A percentile compares a stretch with the other conserved stretches of the same genome.
Conservation (phyloP, 2,113 vertebrate genomes). For the Turdus rufiventris region DNA sequence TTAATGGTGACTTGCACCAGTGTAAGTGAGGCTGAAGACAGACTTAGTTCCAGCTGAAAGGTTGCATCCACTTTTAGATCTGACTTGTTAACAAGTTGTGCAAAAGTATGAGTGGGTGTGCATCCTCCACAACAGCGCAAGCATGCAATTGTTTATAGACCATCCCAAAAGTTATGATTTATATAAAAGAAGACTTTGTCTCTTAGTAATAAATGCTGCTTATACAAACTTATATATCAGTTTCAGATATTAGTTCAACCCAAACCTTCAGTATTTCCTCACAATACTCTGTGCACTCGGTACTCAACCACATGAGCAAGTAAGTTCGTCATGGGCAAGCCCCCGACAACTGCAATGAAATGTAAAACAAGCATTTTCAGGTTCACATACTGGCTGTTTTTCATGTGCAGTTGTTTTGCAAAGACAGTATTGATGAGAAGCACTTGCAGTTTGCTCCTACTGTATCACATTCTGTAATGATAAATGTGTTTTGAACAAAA, state of each 20-base stretch:
- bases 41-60: background rate
- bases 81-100: background rate
- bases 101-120: rapidly evolving
- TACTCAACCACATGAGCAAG: background rate
- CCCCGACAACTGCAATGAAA: background rate
- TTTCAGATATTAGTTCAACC: background rate
- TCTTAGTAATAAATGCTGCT: background rate
- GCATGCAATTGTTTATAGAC: background rate
- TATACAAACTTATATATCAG: background rate
- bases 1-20: background rate
- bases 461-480: constrained; percentile 33
- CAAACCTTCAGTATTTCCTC: background rate
- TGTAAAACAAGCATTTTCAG: background rate
- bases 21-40: background rate
- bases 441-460: background rate
- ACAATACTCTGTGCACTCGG: rapidly evolving
- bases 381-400: background rate
- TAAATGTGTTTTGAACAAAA: constrained; percentile 56
- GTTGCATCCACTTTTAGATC: background rate
- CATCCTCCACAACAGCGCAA: background rate
- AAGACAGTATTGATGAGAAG: constrained; percentile 1
- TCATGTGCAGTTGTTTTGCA: background rate
- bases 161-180: background rate
- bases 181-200: background rate
- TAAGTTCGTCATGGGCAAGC: background rate